Evolutionary conservation across 2,888 invertebrate genomes (phyloP).

Genomic region (Melitaea athalia): DNA sequence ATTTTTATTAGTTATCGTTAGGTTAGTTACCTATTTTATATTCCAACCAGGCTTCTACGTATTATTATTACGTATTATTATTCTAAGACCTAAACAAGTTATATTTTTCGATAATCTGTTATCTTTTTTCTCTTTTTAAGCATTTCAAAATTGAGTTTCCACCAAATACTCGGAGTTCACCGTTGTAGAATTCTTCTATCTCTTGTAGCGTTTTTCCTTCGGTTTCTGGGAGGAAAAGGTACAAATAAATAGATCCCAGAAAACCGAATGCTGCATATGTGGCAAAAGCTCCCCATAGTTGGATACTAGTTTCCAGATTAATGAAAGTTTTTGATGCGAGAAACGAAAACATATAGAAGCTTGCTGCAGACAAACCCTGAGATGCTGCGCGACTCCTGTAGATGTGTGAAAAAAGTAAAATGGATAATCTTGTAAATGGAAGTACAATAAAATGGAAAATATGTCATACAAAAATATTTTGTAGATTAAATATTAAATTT

Average conservation of each 20-base stretch:
- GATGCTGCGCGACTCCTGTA: constrained; percentile 78
- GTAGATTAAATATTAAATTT: no score
- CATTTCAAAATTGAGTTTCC: constrained; percentile 69
- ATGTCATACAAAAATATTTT: no score
- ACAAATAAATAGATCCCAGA: constrained; percentile 74
- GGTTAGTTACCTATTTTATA: not conserved
- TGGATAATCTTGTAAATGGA: not conserved
- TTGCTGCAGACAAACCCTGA: constrained; percentile 79
- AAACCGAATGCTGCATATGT: constrained; percentile 73
- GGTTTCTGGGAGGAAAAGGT: constrained; percentile 80
- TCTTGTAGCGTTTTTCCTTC: constrained; percentile 79
- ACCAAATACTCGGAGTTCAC: constrained; percentile 64
- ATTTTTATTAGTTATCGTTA: no score
- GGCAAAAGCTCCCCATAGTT: constrained; percentile 76
- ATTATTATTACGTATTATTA: no score
- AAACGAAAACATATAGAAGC: constrained; percentile 78
- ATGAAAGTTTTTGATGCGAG: constrained; percentile 79
- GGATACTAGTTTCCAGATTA: constrained; percentile 66
- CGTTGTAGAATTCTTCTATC: constrained; percentile 73
- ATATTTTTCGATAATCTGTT: constrained; percentile 30
- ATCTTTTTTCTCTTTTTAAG: constrained; percentile 59
- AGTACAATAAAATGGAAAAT: no score
- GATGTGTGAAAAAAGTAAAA: constrained; percentile 20
- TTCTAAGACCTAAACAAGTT: no score
- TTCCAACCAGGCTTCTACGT: not conserved